phyloP scores from a whole-genome alignment of 2,888 invertebrate species.

The Clostera curtula region DNA sequence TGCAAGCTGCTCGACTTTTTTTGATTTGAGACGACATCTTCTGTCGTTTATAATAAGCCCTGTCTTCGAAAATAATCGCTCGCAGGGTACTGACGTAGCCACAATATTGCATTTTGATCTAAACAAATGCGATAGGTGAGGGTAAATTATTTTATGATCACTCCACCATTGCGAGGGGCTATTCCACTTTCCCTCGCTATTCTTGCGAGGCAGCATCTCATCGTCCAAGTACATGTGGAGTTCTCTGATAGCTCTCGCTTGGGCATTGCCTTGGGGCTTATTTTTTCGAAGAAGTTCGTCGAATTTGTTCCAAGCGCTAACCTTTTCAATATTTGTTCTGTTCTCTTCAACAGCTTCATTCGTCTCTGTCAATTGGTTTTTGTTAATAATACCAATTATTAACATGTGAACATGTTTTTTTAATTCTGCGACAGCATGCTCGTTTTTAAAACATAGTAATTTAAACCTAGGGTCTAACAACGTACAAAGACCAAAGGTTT shows the following conservation, averaged over 20 bases:
- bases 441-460: conserved; percentile 6
- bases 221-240: conserved; percentile 5
- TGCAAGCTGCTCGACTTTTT: neutral
- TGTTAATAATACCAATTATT: conserved; percentile 7
- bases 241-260: conserved; percentile 9
- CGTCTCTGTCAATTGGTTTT: neutral
- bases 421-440: conserved; percentile 6
- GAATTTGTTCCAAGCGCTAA: conserved; percentile 11
- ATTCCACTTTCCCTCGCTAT: conserved; percentile 6
- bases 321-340: neutral
- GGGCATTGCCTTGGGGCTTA: conserved; percentile 9
- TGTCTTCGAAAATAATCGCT: conserved; percentile 7
- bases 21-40: conserved; percentile 1
- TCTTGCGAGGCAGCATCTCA: conserved; percentile 5
- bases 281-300: conserved; percentile 7
- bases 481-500: conserved; percentile 8
- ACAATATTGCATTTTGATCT: conserved; percentile 9
- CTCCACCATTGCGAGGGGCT: conserved; percentile 11
- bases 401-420: conserved; percentile 6
- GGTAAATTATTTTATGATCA: conserved; percentile 8
- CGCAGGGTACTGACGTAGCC: conserved; percentile 13
- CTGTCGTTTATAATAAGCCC: conserved; percentile 5
- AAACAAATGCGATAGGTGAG: conserved; percentile 8
- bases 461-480: conserved; percentile 10
- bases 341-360: conserved; percentile 1